Base-by-base conservation (phyloP, 2,888 invertebrate species). In the Agriopis marginaria region DNA sequence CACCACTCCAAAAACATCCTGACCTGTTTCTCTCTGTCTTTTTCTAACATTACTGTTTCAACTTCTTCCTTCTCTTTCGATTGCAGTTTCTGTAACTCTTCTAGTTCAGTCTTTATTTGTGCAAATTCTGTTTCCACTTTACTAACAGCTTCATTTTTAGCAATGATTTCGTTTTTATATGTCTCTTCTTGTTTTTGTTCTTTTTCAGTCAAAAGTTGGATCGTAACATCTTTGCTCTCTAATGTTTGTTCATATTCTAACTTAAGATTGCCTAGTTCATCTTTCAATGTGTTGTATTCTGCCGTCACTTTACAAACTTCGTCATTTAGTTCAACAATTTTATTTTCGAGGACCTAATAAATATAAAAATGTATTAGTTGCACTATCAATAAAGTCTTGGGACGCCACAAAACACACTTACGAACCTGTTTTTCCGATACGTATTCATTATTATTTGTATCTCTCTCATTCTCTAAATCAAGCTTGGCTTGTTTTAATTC, bases 21-120 rank as follows among this genome's bases (percentile, higher is more conserved):
- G 85, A 93, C 93, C 93, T 93, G 88, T 73, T 77, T 84, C 66
- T 88, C 86, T 72, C 75, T 85, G 66, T 89, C 86, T 85, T 79
- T 91, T 64, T 87, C 84, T 68, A 77, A 72, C 58, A 89, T 63
- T 7, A 77, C 11, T 62, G 72, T 66, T 50, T 83, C 81, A 77
- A 86, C 71, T 53, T 87, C 81, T 79, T 87, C 80, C 70, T 88
- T 91, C 63, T 90, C 88, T 76, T 89, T 88, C 17, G 74, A 72
- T 68, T 80, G 86, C 40, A 76, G 66, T 60, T 77, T 75, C 66
- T 87, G 77, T 64, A 89, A 68, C 68, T 86, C 83, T 61, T 79
- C 79, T 65, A 91, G 76, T 72, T 89, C 79, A 55, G 70, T 69
- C 75, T 83, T 86, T 12, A 89, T 72, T 70, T 79, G 75, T 23